These are phyloP conservation scores for Halichondria panicea DNA, from an alignment of 37 sponge, comb jelly and placozoan species.

Conservation along the genomic window DNA sequence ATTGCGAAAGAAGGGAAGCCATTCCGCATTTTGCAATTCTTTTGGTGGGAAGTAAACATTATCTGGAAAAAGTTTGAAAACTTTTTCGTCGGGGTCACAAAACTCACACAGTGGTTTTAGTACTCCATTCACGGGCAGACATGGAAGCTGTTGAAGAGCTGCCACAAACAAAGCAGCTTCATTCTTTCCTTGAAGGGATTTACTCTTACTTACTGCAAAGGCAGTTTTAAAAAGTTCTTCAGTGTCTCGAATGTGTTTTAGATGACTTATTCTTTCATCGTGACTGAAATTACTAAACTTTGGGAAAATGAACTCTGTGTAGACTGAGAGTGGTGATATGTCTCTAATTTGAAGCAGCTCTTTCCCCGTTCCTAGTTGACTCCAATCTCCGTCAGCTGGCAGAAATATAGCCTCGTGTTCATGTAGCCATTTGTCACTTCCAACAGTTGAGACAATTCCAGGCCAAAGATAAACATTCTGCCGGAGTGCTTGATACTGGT, in stretches of 20 bases:
- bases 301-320: constrained; percentile 1
- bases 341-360: background rate
- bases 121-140: constrained; percentile 1
- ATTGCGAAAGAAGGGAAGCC: constrained; percentile 19
- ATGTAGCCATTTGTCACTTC: background rate
- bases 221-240: background rate
- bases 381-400: background rate
- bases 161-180: background rate
- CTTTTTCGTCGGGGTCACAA: background rate
- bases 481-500: background rate
- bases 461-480: background rate
- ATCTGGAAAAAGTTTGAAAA: constrained; percentile 1
- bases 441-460: background rate
- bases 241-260: constrained; percentile 10
- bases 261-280: constrained; percentile 5
- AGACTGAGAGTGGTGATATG: background rate
- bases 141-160: background rate
- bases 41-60: background rate
- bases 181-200: no score
- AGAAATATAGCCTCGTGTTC: background rate
- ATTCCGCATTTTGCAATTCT: background rate
- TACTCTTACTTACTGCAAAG: background rate
- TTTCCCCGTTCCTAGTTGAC: background rate
- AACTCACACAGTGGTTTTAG: constrained; percentile 9
- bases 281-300: background rate